Conservation (phyloP, 2,797 vertebrate species). For the Acanthurus tractus region DNA sequence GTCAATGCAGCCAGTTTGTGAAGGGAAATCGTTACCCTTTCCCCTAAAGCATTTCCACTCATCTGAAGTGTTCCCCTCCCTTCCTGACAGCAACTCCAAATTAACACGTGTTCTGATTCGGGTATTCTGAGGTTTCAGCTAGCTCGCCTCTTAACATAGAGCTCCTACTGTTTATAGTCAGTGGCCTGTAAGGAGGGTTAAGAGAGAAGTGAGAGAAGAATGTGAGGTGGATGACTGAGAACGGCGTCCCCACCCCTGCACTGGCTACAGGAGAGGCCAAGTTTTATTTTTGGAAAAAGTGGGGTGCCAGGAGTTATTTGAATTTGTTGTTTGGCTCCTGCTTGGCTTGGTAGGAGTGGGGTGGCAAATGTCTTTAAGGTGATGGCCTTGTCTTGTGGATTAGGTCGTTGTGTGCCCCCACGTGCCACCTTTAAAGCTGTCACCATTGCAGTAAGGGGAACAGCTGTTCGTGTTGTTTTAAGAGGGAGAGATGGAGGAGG, state of each 20-base stretch:
- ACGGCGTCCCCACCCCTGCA: slow-evolving; percentile 52
- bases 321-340: slow-evolving; percentile 51
- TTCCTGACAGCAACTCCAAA: slow-evolving; percentile 76
- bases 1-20: slow-evolving; percentile 60
- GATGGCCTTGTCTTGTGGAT: slow-evolving; percentile 61
- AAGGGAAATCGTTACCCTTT: slow-evolving; percentile 76
- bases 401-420: slow-evolving; percentile 34
- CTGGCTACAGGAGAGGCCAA: slow-evolving; percentile 52
- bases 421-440: slow-evolving; percentile 60
- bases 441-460: slow-evolving; percentile 56
- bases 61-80: slow-evolving; percentile 55
- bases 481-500: slow-evolving; percentile 25
- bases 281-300: slow-evolving; percentile 79
- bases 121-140: slow-evolving; percentile 69
- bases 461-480: slow-evolving; percentile 65
- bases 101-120: slow-evolving; percentile 77
- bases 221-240: slow-evolving; percentile 64
- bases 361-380: slow-evolving; percentile 65
- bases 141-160: slow-evolving; percentile 72
- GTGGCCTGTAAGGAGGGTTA: slow-evolving; percentile 56
- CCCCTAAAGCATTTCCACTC: slow-evolving; percentile 63
- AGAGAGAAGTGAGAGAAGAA: slow-evolving; percentile 60
- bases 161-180: slow-evolving; percentile 79
- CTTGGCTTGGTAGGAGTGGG: slow-evolving; percentile 11
- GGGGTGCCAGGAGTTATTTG: slow-evolving; percentile 70